Base-by-base conservation (phyloP, 1,140 invertebrate genomes). In the Camponotus vicinus region DNA sequence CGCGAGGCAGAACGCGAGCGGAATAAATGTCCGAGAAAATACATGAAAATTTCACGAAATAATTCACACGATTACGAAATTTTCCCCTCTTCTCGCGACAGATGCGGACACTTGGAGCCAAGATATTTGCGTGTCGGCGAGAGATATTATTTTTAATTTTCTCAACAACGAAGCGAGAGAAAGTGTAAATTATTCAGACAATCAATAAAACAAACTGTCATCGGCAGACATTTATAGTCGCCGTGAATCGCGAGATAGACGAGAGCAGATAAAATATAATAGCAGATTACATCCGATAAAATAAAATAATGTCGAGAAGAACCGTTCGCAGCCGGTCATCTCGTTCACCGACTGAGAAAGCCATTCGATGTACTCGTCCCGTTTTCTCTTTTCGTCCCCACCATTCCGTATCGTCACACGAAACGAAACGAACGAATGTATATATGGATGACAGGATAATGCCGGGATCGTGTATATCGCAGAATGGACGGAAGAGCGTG, bases 281-380 rank as follows among this genome's bases (percentile, higher is more conserved):
- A n/a, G 13, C 55, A 32, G 27, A 83, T 83, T 73, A 61, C 52
- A 40, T 82, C 18, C 79, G 79, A 42, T 42, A 13, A 45, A 83
- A 75, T 61, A 73, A 75, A 83, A 61, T 52, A 18, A 13, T 55
- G 55, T 34, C 79, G 67, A 82, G 52, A 21, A 71, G 52, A 82
- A 55, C 45, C 70, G 40, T 32, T 18, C 34, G 18, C 13, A 52
- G 49, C 15, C 49, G 15, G 15, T 52, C 66, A 40, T 45, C 67
- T 32, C 66, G 37, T 45, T 40, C 21, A 70, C 37, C 84, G 87
- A 63, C 73, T 89, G 85, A 89, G 88, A 86, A 84, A 90, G 84
- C 87, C 70, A 85, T 90, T 86, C 85, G 88, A 84, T 89, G 88
- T 80, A 87, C 80, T 87, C 75, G 85, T 73, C 77, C n/a, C 69